These are phyloP conservation scores for Trachelus stipa DNA, from an alignment of 2,888 invertebrate genomes.

Conservation along the genomic window DNA sequence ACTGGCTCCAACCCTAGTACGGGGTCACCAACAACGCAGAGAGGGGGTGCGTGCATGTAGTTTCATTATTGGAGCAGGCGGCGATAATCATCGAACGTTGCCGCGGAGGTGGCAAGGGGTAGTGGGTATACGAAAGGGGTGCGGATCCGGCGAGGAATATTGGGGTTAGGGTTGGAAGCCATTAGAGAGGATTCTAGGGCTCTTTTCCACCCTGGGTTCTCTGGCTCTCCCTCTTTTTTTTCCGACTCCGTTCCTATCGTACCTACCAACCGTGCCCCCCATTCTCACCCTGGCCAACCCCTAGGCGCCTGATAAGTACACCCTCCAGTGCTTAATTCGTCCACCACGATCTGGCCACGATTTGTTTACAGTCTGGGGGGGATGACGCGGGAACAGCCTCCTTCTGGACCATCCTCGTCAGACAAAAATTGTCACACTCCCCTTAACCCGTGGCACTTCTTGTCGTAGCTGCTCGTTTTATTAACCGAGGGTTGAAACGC, in stretches of 20 bases:
- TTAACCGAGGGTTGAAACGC: slow-evolving; percentile 43
- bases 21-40: slow-evolving; percentile 2
- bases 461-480: slow-evolving; percentile 39
- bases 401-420: background rate
- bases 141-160: slow-evolving; percentile 38
- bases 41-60: slow-evolving; percentile 38
- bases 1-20: slow-evolving; percentile 37
- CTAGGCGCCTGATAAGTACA: slow-evolving; percentile 1
- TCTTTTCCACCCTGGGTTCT: background rate
- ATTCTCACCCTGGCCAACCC: background rate
- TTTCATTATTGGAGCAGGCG: slow-evolving; percentile 58
- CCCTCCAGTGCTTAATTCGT: background rate
- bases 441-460: slow-evolving; percentile 15
- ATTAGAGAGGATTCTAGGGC: background rate
- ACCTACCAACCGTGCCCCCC: background rate
- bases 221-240: background rate
- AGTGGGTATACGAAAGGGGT: slow-evolving; percentile 38
- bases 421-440: slow-evolving; percentile 3
- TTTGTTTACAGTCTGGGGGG: slow-evolving; percentile 1
- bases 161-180: slow-evolving; percentile 8
- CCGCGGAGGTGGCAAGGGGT: slow-evolving; percentile 24
- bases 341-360: slow-evolving; percentile 10
- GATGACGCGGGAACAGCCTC: background rate
- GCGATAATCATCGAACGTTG: slow-evolving; percentile 58
- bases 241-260: background rate